Conservation (phyloP, 2,113 vertebrate genomes). For the Trogon melanurus region DNA sequence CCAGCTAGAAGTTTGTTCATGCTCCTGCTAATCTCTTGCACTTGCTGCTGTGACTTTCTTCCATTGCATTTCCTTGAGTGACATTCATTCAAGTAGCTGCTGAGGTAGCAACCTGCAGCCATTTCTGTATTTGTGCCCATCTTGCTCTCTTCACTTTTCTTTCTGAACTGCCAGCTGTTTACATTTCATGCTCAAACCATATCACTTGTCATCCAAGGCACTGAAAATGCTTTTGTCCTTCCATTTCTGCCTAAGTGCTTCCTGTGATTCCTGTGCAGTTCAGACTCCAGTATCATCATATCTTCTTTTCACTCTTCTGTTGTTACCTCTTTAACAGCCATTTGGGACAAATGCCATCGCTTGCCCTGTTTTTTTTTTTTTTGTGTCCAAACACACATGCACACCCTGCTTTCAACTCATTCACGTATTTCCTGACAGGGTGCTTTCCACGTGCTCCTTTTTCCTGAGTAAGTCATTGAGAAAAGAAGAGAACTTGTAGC, state of each 20-base stretch:
- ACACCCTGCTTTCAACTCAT: background rate
- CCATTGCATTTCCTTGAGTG: background rate
- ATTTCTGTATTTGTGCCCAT: background rate
- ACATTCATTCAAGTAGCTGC: background rate
- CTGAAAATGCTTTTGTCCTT: background rate
- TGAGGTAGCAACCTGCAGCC: background rate
- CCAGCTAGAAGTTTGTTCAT: background rate
- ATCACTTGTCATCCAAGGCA: background rate
- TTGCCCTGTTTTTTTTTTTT: background rate
- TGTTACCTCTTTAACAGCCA: background rate
- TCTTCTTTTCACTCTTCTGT: background rate
- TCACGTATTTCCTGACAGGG: background rate
- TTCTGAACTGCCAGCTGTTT: background rate
- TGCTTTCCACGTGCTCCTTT: background rate
- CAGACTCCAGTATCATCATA: background rate
- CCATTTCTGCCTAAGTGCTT: background rate
- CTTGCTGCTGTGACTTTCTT: background rate
- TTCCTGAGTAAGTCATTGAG: background rate
- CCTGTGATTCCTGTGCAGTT: background rate
- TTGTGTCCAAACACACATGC: background rate
- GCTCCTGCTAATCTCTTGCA: background rate
- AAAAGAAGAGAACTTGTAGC: background rate
- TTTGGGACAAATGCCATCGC: background rate
- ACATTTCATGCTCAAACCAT: background rate
- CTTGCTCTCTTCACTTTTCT: background rate